These are phyloP conservation scores for Pluvianellus socialis DNA, from an alignment of 2,113 vertebrate genomes.

Conservation along the genomic window DNA sequence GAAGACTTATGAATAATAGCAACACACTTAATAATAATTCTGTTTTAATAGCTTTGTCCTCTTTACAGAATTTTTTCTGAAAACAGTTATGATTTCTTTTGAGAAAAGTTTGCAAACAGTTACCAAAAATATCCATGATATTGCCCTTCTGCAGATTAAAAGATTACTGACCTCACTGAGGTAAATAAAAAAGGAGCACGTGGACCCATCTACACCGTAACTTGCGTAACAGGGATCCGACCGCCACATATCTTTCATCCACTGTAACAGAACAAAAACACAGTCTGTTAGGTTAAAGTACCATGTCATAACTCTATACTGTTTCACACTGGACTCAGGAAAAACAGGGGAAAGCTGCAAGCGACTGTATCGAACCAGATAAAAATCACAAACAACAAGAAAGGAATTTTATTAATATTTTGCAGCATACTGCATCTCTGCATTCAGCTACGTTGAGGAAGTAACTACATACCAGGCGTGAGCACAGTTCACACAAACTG, in stretches of 20 bases:
- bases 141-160: neutral
- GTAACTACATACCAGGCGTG: neutral
- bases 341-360: neutral
- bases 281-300: neutral
- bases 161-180: slow-evolving; percentile 92
- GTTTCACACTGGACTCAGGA: neutral
- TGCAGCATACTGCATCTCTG: neutral
- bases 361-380: neutral
- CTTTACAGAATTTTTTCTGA: neutral
- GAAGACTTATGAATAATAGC: neutral
- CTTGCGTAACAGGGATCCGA: slow-evolving; percentile 92
- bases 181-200: slow-evolving; percentile 99
- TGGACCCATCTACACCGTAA: slow-evolving; percentile 94
- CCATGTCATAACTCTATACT: neutral
- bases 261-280: slow-evolving; percentile 75
- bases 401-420: neutral
- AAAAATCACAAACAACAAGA: neutral
- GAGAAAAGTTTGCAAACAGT: neutral
- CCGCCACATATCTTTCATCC: slow-evolving; percentile 99
- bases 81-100: neutral
- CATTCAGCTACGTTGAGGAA: neutral
- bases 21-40: neutral
- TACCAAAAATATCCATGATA: neutral
- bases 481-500: neutral
- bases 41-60: neutral